phyloP scores from a whole-genome alignment of 53 echinoderm and acorn worm genomes.

The Mesocentrotus franciscanus region DNA sequence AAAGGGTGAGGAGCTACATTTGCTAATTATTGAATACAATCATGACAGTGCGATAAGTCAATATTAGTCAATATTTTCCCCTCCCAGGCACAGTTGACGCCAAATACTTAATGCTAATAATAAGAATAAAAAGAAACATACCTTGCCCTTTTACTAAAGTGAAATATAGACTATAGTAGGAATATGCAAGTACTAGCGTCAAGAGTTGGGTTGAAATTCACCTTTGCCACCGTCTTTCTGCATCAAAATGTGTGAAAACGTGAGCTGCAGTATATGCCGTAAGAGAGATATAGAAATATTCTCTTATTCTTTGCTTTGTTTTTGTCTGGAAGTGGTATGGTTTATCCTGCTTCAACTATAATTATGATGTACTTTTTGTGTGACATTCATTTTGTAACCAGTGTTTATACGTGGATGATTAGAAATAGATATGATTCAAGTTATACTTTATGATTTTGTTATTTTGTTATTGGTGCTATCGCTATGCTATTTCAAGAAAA shows the following conservation, averaged over 20 bases:
- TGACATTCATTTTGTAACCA: not conserved
- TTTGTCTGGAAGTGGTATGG: not conserved
- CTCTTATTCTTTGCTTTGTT: not conserved
- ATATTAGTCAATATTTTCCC: too few species aligned
- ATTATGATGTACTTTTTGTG: not conserved
- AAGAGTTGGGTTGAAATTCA: not conserved
- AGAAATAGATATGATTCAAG: not conserved
- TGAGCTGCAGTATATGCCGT: not conserved
- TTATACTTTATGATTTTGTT: constrained; percentile 6
- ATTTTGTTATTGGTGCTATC: constrained; percentile 46
- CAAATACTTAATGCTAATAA: too few species aligned
- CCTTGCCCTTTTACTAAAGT: not conserved
- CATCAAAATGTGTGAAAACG: constrained; percentile 39
- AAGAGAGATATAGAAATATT: not conserved
- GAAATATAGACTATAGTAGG: not conserved
- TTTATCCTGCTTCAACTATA: not conserved
- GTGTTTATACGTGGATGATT: not conserved
- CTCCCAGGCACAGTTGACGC: too few species aligned
- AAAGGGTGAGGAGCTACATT: too few species aligned
- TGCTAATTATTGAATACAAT: too few species aligned
- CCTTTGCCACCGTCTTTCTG: constrained; percentile 48
- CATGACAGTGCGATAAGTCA: too few species aligned
- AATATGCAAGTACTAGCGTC: not conserved
- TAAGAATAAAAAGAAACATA: not conserved
- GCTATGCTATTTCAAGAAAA: not conserved